These are phyloP conservation scores for Epinephelus awoara DNA, from an alignment of 2,797 vertebrate species.

Conservation along the genomic window DNA sequence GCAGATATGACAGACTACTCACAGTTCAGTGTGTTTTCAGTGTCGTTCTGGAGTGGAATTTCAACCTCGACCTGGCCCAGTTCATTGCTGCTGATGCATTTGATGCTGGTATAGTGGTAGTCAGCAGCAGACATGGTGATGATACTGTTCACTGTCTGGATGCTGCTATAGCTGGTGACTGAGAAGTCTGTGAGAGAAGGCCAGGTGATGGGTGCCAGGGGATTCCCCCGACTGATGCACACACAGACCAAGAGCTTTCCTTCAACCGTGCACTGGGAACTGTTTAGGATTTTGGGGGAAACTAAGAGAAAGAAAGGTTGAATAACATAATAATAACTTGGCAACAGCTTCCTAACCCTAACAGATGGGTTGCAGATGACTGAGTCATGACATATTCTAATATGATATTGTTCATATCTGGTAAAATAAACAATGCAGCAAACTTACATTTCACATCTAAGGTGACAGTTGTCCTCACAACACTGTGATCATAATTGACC, in stretches of 20 bases:
- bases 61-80: not conserved
- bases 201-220: conserved; percentile 40
- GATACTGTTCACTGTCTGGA: conserved; percentile 30
- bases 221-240: conserved; percentile 54
- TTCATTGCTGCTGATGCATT: conserved; percentile 39
- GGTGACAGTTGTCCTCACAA: conserved; percentile 28
- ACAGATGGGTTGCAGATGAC: too few relatives aligned
- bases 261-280: conserved; percentile 12
- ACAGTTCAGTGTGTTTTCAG: not conserved
- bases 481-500: not conserved
- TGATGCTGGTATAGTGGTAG: conserved; percentile 8
- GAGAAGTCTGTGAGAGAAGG: conserved; percentile 26
- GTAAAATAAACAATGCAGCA: not conserved
- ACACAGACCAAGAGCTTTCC: conserved; percentile 28
- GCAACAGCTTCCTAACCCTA: too few relatives aligned
- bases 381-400: too few relatives aligned
- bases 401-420: too few relatives aligned
- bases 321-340: not conserved
- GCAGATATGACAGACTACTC: not conserved
- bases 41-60: conserved; percentile 1
- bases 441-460: conserved; percentile 50
- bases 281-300: conserved; percentile 22
- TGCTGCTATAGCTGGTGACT: not conserved
- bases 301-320: conserved; percentile 26
- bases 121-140: conserved; percentile 15